These are phyloP conservation scores for Rhinoptilus africanus DNA, from an alignment of 2,113 vertebrate species.

Conservation along the genomic window DNA sequence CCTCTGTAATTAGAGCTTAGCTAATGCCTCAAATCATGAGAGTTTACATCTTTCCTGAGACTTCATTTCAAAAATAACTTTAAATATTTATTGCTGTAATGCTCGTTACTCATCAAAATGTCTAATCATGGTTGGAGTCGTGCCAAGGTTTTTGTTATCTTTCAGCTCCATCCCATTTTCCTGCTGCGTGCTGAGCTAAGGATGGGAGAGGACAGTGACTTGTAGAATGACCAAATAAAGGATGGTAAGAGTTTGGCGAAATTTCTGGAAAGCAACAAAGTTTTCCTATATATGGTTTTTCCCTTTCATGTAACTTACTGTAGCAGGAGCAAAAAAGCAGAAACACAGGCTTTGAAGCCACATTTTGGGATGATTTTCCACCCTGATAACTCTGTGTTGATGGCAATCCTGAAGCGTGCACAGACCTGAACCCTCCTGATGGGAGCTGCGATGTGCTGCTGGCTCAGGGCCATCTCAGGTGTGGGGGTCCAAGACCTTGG, in stretches of 20 bases:
- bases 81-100: constrained; percentile 37
- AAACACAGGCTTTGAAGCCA: not conserved
- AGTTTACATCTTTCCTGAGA: constrained; percentile 22
- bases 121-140: not conserved
- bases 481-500: fast-evolving
- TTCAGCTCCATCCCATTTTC: not conserved
- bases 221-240: constrained; percentile 15
- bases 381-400: not conserved
- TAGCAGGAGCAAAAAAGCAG: not conserved
- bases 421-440: not conserved
- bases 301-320: not conserved
- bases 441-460: not conserved
- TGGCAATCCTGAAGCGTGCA: fast-evolving
- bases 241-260: not conserved
- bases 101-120: not conserved
- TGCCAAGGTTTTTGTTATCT: constrained; percentile 7
- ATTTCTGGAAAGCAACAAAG: not conserved
- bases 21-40: not conserved
- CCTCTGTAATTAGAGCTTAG: constrained; percentile 9
- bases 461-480: not conserved
- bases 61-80: constrained; percentile 27
- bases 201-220: not conserved
- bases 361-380: not conserved
- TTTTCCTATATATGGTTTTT: not conserved
- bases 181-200: not conserved